Evolutionary conservation across 2,888 invertebrate genomes (phyloP).

Genomic region (Leucania comma): DNA sequence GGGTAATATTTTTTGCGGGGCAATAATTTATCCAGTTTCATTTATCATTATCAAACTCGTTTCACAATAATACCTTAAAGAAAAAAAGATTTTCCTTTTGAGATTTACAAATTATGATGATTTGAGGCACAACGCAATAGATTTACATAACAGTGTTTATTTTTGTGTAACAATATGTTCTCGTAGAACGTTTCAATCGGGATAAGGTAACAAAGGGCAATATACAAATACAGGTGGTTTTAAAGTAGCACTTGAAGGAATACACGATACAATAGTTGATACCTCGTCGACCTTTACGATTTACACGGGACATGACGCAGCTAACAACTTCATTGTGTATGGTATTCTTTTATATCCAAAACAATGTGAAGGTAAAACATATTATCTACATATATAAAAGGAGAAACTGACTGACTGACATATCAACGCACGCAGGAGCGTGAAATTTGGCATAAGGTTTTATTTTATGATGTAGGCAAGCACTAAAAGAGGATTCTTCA

Average conservation of each 20-base stretch:
- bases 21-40: conserved; percentile 18
- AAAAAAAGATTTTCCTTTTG: conserved; percentile 41
- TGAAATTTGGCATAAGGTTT: no score
- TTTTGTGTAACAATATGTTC: conserved; percentile 1
- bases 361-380: conserved; percentile 28
- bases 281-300: conserved; percentile 15
- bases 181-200: not conserved
- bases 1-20: conserved; percentile 23
- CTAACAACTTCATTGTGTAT: conserved; percentile 27
- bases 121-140: conserved; percentile 26
- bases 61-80: conserved; percentile 38
- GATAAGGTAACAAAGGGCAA: conserved; percentile 11
- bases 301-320: conserved; percentile 29
- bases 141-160: conserved; percentile 31
- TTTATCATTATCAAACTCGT: conserved; percentile 47
- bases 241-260: conserved; percentile 20
- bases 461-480: no score
- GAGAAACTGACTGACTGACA: no score
- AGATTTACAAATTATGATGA: conserved; percentile 36
- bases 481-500: no score
- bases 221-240: conserved; percentile 14
- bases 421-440: no score
- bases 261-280: not conserved
- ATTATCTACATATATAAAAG: not conserved
- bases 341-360: conserved; percentile 32